phyloP scores from a whole-genome alignment of 2,113 vertebrate species.

The Mirza zaza region DNA sequence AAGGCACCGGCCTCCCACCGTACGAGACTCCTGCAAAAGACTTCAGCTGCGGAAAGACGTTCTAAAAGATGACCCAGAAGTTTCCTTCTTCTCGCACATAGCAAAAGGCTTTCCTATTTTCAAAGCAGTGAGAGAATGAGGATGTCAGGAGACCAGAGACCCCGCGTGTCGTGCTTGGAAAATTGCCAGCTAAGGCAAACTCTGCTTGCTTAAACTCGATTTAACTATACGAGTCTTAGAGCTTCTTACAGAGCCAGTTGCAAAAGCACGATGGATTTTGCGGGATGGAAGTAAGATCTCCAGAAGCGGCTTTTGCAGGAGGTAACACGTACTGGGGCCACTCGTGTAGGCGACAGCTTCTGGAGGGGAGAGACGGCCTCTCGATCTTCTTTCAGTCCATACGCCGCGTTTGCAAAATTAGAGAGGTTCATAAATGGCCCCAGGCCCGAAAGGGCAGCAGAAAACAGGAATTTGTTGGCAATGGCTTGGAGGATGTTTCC shows the following conservation, averaged over 20 bases:
- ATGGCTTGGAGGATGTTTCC: not conserved
- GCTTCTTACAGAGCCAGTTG: not conserved
- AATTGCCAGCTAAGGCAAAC: not conserved
- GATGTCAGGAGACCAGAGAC: not conserved
- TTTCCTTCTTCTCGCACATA: not conserved
- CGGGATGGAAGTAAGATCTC: not conserved
- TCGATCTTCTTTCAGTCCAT: not conserved
- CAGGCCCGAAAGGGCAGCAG: not conserved
- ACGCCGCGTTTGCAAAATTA: not conserved
- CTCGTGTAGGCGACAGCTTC: not conserved
- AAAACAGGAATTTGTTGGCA: not conserved
- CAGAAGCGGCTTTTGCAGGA: not conserved
- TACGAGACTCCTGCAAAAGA: not conserved
- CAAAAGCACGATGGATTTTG: not conserved
- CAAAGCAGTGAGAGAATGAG: not conserved
- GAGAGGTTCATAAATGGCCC: not conserved
- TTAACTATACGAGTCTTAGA: not conserved
- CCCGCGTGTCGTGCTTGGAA: not conserved
- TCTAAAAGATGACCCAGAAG: not conserved
- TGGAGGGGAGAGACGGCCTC: not conserved
- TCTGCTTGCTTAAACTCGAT: not conserved
- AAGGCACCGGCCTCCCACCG: not conserved
- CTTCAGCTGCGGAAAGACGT: not conserved
- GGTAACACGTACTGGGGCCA: not conserved
- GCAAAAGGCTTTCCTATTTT: not conserved